Evolutionary conservation across 2,797 vertebrate species (phyloP).

Genomic region (Anguilla megastoma): DNA sequence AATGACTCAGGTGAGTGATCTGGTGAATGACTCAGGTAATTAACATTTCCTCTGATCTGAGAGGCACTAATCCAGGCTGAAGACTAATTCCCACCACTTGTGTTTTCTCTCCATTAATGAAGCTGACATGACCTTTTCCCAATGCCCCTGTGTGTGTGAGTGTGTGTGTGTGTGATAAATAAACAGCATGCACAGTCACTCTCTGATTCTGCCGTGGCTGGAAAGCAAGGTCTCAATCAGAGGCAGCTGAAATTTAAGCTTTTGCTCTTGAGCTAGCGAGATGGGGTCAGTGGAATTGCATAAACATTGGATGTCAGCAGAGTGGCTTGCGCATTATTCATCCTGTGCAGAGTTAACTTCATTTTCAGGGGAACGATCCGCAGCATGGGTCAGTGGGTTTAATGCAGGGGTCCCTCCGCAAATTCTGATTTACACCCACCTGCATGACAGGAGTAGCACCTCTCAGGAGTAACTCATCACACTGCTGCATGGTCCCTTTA

Average conservation of each 20-base stretch:
- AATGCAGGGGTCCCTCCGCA: not conserved
- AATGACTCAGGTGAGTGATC: no score
- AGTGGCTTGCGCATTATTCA: not conserved
- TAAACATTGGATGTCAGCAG: not conserved
- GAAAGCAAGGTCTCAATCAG: not conserved
- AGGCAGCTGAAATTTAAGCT: not conserved
- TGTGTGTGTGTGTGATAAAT: not conserved
- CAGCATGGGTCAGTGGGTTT: not conserved
- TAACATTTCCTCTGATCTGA: not conserved
- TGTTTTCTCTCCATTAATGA: not conserved
- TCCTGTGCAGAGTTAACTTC: not conserved
- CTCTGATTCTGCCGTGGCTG: not conserved
- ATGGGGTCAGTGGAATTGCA: not conserved
- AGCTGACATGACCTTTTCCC: not conserved
- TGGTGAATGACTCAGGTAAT: not conserved
- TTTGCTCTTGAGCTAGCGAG: not conserved
- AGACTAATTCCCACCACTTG: not conserved
- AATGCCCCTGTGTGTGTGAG: not conserved
- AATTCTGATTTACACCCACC: not conserved
- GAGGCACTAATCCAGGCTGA: not conserved
- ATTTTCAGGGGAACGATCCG: not conserved
- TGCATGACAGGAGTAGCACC: not conserved
- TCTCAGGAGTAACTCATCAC: not conserved
- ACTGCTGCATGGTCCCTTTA: not conserved
- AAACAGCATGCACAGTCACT: not conserved